Conservation (phyloP, 2,888 invertebrate species). For the Epicampocera succincta region DNA sequence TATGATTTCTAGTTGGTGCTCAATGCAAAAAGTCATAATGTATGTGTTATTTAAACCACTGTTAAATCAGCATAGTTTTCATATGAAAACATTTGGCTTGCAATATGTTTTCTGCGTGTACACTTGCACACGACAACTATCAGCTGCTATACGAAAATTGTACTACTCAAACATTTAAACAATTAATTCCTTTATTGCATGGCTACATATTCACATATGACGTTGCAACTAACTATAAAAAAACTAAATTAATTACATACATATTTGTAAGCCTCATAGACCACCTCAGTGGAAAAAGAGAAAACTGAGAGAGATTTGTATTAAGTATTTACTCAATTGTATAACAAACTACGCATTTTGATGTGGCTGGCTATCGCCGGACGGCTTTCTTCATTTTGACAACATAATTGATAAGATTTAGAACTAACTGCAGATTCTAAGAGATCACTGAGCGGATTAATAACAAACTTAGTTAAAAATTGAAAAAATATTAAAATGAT, state of each 20-base stretch:
- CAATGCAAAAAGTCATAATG: too few relatives aligned
- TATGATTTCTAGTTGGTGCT: too few relatives aligned
- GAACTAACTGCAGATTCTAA: neutral
- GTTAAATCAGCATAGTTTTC: too few relatives aligned
- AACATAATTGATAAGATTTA: constrained; percentile 20
- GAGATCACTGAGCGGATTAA: neutral
- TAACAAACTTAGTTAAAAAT: neutral
- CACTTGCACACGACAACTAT: too few relatives aligned
- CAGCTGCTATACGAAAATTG: too few relatives aligned
- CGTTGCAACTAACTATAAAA: constrained; percentile 40
- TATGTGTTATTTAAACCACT: too few relatives aligned
- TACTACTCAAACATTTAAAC: too few relatives aligned
- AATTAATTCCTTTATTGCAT: too few relatives aligned
- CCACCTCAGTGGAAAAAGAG: constrained; percentile 6
- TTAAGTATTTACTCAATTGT: neutral
- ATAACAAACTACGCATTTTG: constrained; percentile 9
- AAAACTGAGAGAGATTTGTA: constrained; percentile 5
- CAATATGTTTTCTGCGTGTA: too few relatives aligned
- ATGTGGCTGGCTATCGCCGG: neutral
- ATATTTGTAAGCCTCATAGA: constrained; percentile 9
- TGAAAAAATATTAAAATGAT: constrained; percentile 27
- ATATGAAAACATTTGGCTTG: too few relatives aligned
- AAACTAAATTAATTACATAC: constrained; percentile 25
- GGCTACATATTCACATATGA: neutral
- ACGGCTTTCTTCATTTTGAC: neutral